Evolutionary conservation across 2,113 vertebrate genomes (phyloP).

Genomic region (Dissostichus mawsoni): DNA sequence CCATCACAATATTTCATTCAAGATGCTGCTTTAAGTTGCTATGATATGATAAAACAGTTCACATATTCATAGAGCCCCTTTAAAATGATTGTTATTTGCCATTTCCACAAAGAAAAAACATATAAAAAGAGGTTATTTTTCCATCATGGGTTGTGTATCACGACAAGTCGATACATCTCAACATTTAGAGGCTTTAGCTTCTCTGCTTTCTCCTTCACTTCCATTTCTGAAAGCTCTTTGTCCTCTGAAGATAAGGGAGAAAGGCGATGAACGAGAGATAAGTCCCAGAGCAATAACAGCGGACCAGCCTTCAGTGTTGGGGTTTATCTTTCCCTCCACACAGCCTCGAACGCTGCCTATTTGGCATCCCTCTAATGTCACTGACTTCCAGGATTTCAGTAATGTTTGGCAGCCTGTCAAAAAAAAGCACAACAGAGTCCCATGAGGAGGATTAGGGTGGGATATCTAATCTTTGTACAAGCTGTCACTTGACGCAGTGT

Average conservation of each 20-base stretch:
- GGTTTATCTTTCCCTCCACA: constrained; percentile 20
- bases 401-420: constrained; percentile 10
- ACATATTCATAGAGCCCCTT: neutral
- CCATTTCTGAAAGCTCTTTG: constrained; percentile 29
- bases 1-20: constrained; percentile 1
- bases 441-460: constrained; percentile 1
- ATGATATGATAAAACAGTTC: neutral
- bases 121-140: constrained; percentile 9
- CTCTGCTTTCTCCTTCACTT: constrained; percentile 10
- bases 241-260: constrained; percentile 59
- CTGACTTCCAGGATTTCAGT: constrained; percentile 36
- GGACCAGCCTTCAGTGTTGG: constrained; percentile 31
- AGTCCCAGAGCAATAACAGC: constrained; percentile 43
- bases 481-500: neutral
- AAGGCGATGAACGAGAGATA: constrained; percentile 62
- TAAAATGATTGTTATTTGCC: neutral
- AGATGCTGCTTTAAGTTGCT: neutral
- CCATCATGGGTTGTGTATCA: constrained; percentile 8
- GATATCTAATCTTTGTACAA: neutral
- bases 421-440: constrained; percentile 4
- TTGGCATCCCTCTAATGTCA: constrained; percentile 35
- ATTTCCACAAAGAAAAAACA: constrained; percentile 5
- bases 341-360: constrained; percentile 36
- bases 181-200: constrained; percentile 20
- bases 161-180: constrained; percentile 28